These are phyloP conservation scores for Tapirus terrestris DNA, from an alignment of 2,113 vertebrate genomes.

Conservation along the genomic window DNA sequence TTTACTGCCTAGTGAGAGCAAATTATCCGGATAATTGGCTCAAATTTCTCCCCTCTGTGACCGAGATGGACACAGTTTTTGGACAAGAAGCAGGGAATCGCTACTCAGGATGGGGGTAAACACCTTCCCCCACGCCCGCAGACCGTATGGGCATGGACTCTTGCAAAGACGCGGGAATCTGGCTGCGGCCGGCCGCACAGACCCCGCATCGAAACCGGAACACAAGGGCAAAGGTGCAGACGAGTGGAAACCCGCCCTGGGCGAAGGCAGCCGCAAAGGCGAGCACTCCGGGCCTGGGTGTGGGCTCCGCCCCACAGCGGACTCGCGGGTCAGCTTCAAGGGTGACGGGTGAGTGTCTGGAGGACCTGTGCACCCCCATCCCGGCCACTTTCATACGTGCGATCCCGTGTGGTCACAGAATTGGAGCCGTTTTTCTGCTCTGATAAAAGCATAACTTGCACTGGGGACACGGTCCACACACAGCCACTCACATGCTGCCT, in stretches of 20 bases:
- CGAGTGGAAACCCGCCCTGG: slow-evolving; percentile 60
- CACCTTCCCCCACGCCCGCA: neutral
- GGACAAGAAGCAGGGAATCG: slow-evolving; percentile 1
- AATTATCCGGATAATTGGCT: slow-evolving; percentile 78
- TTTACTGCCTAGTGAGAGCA: slow-evolving; percentile 73
- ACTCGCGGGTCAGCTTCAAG: neutral
- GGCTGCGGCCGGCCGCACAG: neutral
- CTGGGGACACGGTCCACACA: neutral
- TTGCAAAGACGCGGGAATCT: neutral
- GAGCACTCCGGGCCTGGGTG: neutral
- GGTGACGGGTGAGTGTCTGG: neutral
- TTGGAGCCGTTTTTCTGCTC: neutral
- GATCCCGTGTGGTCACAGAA: neutral
- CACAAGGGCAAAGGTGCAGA: neutral
- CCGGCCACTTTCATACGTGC: neutral
- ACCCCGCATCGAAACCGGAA: neutral
- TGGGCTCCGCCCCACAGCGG: neutral
- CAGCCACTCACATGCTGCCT: neutral
- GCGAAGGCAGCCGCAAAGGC: slow-evolving; percentile 17
- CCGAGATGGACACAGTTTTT: neutral
- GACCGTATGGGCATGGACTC: neutral
- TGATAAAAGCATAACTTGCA: neutral
- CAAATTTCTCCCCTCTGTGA: slow-evolving; percentile 59
- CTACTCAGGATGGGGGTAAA: slow-evolving; percentile 34
- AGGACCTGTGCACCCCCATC: neutral